phyloP scores from a whole-genome alignment of 2,888 invertebrate genomes.

The Pristionchus fissidentatus region DNA sequence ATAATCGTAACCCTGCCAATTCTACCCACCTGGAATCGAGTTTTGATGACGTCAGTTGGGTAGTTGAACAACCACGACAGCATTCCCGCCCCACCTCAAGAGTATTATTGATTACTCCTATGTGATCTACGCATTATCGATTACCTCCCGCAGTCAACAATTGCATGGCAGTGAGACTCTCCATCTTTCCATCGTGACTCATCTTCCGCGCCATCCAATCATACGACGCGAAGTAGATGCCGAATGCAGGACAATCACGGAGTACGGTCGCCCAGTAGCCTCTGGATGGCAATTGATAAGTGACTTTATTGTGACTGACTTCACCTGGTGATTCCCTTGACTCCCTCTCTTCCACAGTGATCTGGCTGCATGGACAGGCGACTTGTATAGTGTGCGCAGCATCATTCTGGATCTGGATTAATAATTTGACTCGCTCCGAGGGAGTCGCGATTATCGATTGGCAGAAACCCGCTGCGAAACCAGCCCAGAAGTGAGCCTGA shows the following conservation, averaged over 20 bases:
- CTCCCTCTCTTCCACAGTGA: conserved; percentile 60
- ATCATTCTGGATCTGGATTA: conserved; percentile 83
- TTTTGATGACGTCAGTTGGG: conserved; percentile 91
- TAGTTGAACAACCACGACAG: conserved; percentile 89
- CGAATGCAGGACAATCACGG: conserved; percentile 89
- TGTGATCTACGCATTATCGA: too few species aligned
- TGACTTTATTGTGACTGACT: background rate
- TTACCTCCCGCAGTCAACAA: conserved; percentile 87
- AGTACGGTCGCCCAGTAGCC: conserved; percentile 69
- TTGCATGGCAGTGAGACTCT: conserved; percentile 80
- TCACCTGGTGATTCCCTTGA: conserved; percentile 57
- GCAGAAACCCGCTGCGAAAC: conserved; percentile 85
- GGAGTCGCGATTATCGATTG: conserved; percentile 90
- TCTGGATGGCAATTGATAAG: conserved; percentile 57
- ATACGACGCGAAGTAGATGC: conserved; percentile 88
- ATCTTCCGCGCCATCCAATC: conserved; percentile 79
- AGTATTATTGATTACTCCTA: background rate
- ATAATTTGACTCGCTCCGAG: conserved; percentile 91
- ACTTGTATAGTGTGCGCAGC: conserved; percentile 50
- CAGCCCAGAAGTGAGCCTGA: conserved; percentile 69
- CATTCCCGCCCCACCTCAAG: conserved; percentile 84
- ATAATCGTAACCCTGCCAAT: too few species aligned
- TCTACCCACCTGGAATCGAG: conserved; percentile 86
- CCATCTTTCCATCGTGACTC: conserved; percentile 68
- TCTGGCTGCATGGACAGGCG: conserved; percentile 65